These are phyloP conservation scores for Ibycter americanus DNA, from an alignment of 2,797 vertebrate genomes.

Conservation along the genomic window DNA sequence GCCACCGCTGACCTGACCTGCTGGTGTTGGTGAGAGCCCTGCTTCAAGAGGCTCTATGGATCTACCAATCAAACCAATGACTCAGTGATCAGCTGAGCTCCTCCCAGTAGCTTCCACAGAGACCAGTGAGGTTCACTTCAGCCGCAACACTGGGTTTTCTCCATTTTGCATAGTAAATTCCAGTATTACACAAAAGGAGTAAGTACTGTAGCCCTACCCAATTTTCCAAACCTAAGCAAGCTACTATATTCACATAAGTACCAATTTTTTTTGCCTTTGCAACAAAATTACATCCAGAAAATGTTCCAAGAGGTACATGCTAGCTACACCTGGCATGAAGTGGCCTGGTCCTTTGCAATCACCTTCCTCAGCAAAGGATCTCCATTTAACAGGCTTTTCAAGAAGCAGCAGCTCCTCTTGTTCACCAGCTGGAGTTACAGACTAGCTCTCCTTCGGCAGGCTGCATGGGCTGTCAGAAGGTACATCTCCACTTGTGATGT, in stretches of 20 bases:
- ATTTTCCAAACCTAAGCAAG: not conserved
- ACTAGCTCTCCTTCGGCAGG: not conserved
- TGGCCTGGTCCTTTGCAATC: not conserved
- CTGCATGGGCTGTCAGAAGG: not conserved
- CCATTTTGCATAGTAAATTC: not conserved
- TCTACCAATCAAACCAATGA: not conserved
- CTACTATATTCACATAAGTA: not conserved
- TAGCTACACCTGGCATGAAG: not conserved
- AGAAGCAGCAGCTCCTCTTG: not conserved
- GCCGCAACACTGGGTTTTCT: not conserved
- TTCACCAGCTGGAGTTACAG: not conserved
- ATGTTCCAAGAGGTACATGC: not conserved
- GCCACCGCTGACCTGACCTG: not conserved
- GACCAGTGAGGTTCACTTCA: not conserved
- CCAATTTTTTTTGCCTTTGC: not conserved
- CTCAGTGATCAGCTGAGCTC: not conserved
- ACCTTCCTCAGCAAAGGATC: not conserved
- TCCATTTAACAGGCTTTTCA: not conserved
- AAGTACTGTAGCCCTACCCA: not conserved
- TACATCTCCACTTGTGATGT: not conserved
- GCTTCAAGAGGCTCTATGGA: not conserved
- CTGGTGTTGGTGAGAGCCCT: not conserved
- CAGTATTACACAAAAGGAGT: not conserved
- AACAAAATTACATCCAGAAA: not conserved
- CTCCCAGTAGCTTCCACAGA: not conserved